phyloP scores from a whole-genome alignment of 2,888 invertebrate genomes.

The Flexamia atlantica region DNA sequence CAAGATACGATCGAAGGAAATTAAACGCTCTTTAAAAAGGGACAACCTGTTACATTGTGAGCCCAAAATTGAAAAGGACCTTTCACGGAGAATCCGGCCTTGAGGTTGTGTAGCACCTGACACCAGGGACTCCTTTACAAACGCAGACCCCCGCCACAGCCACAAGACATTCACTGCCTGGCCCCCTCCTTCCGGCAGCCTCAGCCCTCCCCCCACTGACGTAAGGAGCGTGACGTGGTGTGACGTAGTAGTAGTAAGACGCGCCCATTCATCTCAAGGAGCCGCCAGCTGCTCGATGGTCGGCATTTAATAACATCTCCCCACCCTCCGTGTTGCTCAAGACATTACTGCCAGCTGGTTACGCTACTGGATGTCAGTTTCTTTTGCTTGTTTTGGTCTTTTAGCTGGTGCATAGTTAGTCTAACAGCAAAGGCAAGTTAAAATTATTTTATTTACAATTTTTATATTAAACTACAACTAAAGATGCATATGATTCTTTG shows the following conservation, averaged over 20 bases:
- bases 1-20: not conserved
- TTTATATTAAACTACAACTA: no score
- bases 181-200: conserved; percentile 42
- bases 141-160: conserved; percentile 32
- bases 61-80: conserved; percentile 28
- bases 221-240: conserved; percentile 54
- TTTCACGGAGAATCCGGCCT: conserved; percentile 18
- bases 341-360: not conserved
- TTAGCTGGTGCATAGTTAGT: no score
- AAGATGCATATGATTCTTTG: no score
- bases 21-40: conserved; percentile 33
- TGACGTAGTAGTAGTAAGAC: conserved; percentile 63
- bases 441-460: no score
- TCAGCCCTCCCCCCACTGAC: conserved; percentile 53
- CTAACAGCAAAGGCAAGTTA: no score
- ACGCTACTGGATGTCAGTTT: not conserved
- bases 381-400: not conserved
- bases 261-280: conserved; percentile 60
- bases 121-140: conserved; percentile 44
- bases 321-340: conserved; percentile 21
- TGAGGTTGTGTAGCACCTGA: conserved; percentile 56
- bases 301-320: conserved; percentile 37
- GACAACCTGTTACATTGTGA: conserved; percentile 6
- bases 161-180: conserved; percentile 59
- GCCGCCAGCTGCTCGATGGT: conserved; percentile 25